Evolutionary conservation across 2,797 vertebrate genomes (phyloP).

Genomic region (Phrynocephalus vlangalii): DNA sequence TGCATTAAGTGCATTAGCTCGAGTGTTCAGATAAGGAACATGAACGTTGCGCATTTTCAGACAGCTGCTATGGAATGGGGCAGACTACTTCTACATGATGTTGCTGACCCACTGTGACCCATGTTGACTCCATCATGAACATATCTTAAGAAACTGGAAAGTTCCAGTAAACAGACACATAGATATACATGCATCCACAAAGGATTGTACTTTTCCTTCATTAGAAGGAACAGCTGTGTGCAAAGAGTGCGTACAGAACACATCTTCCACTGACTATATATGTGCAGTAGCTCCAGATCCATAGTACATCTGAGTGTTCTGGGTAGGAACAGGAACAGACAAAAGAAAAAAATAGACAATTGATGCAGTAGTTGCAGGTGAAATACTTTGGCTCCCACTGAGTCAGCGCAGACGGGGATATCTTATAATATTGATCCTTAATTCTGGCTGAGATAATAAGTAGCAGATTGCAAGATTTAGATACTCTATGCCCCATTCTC

Average conservation of each 20-base stretch:
- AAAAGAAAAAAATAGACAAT: background rate
- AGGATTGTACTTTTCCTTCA: background rate
- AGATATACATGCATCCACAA: background rate
- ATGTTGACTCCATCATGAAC: too few species aligned
- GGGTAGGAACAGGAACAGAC: background rate
- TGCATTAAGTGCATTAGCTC: constrained; percentile 31
- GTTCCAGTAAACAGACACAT: too few species aligned
- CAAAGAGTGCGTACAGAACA: background rate
- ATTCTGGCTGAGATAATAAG: background rate
- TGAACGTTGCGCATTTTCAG: background rate
- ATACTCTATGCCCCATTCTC: background rate
- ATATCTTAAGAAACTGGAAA: too few species aligned
- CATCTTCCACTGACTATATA: background rate
- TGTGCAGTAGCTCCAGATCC: background rate
- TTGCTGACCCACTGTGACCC: too few species aligned
- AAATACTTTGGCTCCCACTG: background rate
- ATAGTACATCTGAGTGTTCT: background rate
- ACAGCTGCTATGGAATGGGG: background rate
- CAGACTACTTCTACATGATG: too few species aligned
- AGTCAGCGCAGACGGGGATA: background rate
- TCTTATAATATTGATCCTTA: background rate
- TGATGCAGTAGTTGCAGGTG: background rate
- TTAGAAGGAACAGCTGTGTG: background rate
- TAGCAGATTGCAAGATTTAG: background rate
- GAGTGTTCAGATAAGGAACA: constrained; percentile 36